These are phyloP conservation scores for Adelognathus sp. DNA, from an alignment of 2,888 invertebrate genomes.

Conservation along the genomic window DNA sequence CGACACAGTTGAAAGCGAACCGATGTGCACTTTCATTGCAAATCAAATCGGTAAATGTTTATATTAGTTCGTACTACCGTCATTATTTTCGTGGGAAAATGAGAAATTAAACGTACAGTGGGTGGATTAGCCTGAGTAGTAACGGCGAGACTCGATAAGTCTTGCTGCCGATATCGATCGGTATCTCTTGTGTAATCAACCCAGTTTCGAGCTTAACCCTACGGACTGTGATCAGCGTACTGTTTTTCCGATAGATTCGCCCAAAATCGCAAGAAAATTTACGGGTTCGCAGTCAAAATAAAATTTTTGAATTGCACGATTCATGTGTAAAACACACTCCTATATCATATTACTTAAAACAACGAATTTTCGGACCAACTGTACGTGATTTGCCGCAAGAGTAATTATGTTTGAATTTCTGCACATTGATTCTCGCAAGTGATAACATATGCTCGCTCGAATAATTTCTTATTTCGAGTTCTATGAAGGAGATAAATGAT, in stretches of 20 bases:
- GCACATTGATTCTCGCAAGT: too few species aligned
- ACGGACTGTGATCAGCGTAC: background rate
- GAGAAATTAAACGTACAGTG: background rate
- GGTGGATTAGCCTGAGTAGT: background rate
- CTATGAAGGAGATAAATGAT: too few species aligned
- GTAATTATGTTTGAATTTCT: too few species aligned
- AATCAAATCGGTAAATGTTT: background rate
- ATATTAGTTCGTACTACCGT: background rate
- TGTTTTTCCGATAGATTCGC: background rate
- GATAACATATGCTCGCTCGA: too few species aligned
- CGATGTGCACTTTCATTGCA: conserved; percentile 31
- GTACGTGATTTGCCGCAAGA: background rate
- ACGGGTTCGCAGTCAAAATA: background rate
- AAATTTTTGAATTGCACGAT: too few species aligned
- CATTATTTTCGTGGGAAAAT: conserved; percentile 21
- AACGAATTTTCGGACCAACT: background rate
- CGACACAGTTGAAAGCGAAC: conserved; percentile 2
- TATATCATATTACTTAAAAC: too few species aligned
- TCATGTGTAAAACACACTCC: too few species aligned
- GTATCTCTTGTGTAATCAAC: conserved; percentile 62
- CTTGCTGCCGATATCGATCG: conserved; percentile 9
- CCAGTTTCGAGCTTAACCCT: conserved; percentile 54
- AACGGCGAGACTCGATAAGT: conserved; percentile 9
- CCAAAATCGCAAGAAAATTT: conserved; percentile 5
- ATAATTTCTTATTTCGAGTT: too few species aligned